A percentile compares a stretch with the other conserved stretches of the same genome.
phyloP scores from a whole-genome alignment of 2,888 invertebrate species.

The Parnassius smintheus region DNA sequence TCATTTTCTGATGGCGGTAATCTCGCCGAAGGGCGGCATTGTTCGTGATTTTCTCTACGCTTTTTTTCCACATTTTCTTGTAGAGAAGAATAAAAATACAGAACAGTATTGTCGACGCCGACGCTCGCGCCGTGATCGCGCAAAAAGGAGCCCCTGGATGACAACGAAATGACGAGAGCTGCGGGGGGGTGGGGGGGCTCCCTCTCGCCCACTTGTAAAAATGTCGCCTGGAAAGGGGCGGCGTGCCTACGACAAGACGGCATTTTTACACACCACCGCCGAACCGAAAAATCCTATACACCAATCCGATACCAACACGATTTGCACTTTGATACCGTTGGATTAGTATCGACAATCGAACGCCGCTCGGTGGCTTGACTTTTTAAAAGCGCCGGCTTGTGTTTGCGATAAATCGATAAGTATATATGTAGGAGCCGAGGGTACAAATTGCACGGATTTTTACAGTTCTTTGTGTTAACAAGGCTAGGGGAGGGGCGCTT shows the following conservation, averaged over 20 bases:
- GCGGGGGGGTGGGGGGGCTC: constrained; percentile 12
- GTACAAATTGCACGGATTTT: constrained; percentile 75
- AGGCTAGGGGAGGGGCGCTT: constrained; percentile 53
- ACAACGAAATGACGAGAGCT: constrained; percentile 75
- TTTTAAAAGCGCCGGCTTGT: constrained; percentile 65
- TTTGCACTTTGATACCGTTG: constrained; percentile 41
- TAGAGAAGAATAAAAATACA: constrained; percentile 75
- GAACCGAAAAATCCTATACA: constrained; percentile 58
- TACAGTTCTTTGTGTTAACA: constrained; percentile 68
- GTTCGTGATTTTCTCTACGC: constrained; percentile 74
- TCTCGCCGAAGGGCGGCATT: constrained; percentile 78
- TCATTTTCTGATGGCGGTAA: constrained; percentile 80
- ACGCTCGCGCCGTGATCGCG: constrained; percentile 68
- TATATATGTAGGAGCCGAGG: constrained; percentile 66
- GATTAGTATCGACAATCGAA: constrained; percentile 36
- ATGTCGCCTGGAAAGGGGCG: constrained; percentile 76
- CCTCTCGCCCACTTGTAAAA: constrained; percentile 54
- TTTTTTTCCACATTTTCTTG: constrained; percentile 67
- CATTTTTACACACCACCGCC: constrained; percentile 66
- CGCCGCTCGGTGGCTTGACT: constrained; percentile 42
- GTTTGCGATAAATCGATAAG: constrained; percentile 78
- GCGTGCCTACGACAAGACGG: constrained; percentile 66
- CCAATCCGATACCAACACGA: constrained; percentile 42
- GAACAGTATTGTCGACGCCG: constrained; percentile 76
- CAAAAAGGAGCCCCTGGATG: constrained; percentile 74